These are phyloP conservation scores for Fulmarus glacialis DNA, from an alignment of 2,113 vertebrate species.

Conservation along the genomic window DNA sequence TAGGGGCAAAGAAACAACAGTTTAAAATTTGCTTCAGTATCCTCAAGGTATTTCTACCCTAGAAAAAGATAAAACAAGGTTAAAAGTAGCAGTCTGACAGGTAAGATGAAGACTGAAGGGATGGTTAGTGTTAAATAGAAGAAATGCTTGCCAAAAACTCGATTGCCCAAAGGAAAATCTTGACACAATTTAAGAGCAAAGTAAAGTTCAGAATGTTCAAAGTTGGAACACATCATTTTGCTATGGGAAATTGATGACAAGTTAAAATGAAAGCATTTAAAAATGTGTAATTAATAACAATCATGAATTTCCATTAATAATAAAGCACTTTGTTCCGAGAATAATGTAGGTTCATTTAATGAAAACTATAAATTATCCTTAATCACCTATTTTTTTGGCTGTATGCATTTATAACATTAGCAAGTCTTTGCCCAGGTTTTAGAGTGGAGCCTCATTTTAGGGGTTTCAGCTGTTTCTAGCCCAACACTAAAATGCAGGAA, in stretches of 20 bases:
- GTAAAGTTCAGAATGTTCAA: not conserved
- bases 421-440: not conserved
- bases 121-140: not conserved
- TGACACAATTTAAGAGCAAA: constrained; percentile 39
- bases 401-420: not conserved
- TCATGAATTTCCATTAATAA: constrained; percentile 32
- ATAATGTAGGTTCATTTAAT: constrained; percentile 11
- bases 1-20: not conserved
- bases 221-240: constrained; percentile 12
- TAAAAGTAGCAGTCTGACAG: not conserved
- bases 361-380: constrained; percentile 45
- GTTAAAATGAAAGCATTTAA: constrained; percentile 23
- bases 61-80: not conserved
- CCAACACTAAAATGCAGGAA: constrained; percentile 50
- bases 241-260: not conserved
- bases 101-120: not conserved
- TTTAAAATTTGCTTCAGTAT: constrained; percentile 28
- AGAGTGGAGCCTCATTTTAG: not conserved
- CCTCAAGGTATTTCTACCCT: not conserved
- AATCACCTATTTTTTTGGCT: not conserved
- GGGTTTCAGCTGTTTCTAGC: not conserved
- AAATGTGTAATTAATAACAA: constrained; percentile 37
- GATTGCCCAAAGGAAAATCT: not conserved
- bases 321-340: not conserved
- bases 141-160: not conserved